phyloP scores from a whole-genome alignment of 2,888 invertebrate genomes.

The Netelia fuscicornis region DNA sequence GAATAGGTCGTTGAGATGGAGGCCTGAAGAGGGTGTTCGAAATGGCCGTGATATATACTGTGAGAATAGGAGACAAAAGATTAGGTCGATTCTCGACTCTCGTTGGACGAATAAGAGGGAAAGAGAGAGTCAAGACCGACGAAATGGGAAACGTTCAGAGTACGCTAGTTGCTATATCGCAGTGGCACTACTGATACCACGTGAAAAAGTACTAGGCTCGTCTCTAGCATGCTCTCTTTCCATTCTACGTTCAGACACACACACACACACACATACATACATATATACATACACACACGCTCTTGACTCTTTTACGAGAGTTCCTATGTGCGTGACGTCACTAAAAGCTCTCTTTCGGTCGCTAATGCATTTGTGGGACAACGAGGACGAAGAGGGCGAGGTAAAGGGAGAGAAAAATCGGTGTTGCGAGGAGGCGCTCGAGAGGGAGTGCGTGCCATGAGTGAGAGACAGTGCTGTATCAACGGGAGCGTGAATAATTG shows the following conservation, averaged over 20 bases:
- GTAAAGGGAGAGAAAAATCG: slow-evolving; percentile 62
- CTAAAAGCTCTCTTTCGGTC: slow-evolving; percentile 81
- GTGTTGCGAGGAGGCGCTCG: slow-evolving; percentile 52
- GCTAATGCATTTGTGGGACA: slow-evolving; percentile 83
- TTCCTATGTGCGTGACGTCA: slow-evolving; percentile 78
- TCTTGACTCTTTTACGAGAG: slow-evolving; percentile 57
- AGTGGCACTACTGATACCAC: background rate
- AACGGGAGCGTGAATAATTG: slow-evolving; percentile 79
- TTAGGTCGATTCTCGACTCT: slow-evolving; percentile 71
- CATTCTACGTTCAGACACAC: slow-evolving; percentile 58
- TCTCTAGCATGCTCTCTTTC: slow-evolving; percentile 26
- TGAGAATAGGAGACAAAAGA: slow-evolving; percentile 77
- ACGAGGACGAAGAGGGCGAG: slow-evolving; percentile 50
- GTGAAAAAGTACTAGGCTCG: slow-evolving; percentile 48
- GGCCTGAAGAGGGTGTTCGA: slow-evolving; percentile 66
- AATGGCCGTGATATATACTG: slow-evolving; percentile 34
- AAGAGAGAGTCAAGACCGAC: background rate
- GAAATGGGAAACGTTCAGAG: background rate
- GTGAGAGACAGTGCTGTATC: slow-evolving; percentile 74
- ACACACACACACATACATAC: slow-evolving; percentile 46
- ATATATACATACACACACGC: slow-evolving; percentile 44
- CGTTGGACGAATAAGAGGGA: background rate
- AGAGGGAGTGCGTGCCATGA: slow-evolving; percentile 57
- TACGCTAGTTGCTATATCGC: background rate
- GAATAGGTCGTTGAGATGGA: slow-evolving; percentile 74